phyloP scores from a whole-genome alignment of 2,113 vertebrate species.

The Philantomba maxwellii region DNA sequence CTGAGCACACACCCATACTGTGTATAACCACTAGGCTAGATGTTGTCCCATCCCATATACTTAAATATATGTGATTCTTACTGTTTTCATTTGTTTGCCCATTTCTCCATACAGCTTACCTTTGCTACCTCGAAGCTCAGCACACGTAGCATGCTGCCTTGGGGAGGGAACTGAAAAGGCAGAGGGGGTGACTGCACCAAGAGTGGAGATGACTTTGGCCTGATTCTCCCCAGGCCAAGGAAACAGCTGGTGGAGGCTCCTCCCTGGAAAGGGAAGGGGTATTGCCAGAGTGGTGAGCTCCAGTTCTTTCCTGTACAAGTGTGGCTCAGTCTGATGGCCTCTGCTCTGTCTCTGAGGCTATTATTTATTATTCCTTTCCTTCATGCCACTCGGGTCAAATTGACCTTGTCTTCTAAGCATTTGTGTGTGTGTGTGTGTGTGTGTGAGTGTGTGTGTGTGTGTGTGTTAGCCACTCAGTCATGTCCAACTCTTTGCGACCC shows the following conservation, averaged over 20 bases:
- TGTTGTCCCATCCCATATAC: neutral
- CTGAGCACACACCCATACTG: neutral
- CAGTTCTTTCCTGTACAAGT: neutral
- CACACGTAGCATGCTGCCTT: fast-evolving
- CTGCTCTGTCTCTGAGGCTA: neutral
- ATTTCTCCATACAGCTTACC: neutral
- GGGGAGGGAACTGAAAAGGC: neutral
- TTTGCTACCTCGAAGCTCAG: neutral
- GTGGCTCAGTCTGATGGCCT: neutral
- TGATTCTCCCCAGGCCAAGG: neutral
- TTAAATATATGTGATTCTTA: neutral
- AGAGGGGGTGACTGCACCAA: neutral
- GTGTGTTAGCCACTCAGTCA: neutral
- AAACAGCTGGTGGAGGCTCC: neutral
- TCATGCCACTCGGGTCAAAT: neutral
- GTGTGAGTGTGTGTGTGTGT: neutral
- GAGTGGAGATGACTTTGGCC: neutral
- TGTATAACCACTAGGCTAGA: neutral
- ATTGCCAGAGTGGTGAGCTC: too few relatives aligned
- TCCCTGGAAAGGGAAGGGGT: neutral
- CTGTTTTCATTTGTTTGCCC: neutral
- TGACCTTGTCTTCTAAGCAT: neutral
- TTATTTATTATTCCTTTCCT: neutral
- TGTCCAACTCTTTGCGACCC: neutral
- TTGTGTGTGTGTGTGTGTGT: neutral